Conservation (phyloP, 2,113 vertebrate genomes). For the Orcinus orca region DNA sequence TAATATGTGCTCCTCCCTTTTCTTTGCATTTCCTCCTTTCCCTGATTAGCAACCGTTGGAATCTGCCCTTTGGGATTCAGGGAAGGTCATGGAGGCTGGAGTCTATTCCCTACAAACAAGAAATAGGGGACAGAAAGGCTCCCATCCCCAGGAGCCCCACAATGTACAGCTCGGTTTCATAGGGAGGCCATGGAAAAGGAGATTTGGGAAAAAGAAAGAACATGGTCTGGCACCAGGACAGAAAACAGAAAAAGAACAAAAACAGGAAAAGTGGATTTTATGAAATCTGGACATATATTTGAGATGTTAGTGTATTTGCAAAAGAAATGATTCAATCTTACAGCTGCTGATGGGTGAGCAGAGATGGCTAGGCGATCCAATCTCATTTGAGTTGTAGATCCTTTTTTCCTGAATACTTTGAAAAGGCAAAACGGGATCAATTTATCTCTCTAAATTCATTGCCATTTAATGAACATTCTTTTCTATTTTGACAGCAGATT, state of each 20-base stretch:
- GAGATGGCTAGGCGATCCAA: neutral
- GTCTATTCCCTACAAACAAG: too few species aligned
- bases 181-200: neutral
- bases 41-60: too few species aligned
- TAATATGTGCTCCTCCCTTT: too few species aligned
- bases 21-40: too few species aligned
- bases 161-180: neutral
- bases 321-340: neutral
- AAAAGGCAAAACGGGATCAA: neutral
- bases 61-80: too few species aligned
- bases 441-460: neutral
- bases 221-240: neutral
- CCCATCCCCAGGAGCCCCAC: too few species aligned
- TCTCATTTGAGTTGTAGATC: neutral
- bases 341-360: neutral
- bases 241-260: neutral
- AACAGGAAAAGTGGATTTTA: neutral
- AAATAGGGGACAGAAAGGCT: too few species aligned
- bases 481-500: neutral
- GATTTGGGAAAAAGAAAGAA: neutral
- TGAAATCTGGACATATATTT: neutral
- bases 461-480: neutral
- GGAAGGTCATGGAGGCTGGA: too few species aligned
- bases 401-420: neutral
- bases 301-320: neutral